Base-by-base conservation (phyloP, 2,797 vertebrate genomes). In the Sebastes taczanowskii region DNA sequence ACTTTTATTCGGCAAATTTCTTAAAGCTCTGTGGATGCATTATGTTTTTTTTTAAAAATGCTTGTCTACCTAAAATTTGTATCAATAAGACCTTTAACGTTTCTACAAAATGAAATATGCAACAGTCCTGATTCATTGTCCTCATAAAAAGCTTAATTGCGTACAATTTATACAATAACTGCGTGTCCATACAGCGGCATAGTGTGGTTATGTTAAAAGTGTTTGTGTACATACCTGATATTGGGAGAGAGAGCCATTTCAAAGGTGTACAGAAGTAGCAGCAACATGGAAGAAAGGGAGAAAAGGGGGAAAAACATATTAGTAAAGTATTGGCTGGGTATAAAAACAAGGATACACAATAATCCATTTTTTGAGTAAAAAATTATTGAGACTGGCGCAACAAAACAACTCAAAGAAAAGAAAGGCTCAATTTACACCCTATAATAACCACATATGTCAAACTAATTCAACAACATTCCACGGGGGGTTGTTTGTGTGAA, bases 181-280 rank as follows among this genome's bases (percentile, higher is more conserved):
- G 38, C 2, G 14, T 32, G 35, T 62, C 3, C 42, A 66, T 5
- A 18, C n/a, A 67, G 53, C 2, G 2, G 8, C 6, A 23, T 11
- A 32, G 20, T 55, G 46, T 27, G 5, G 13, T 60, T 23, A 38
- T 68, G 7, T 10, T 34, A 18, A 53, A 70, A 27, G n/a, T 11
- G 4, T 87, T 82, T 68, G 3, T 88, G 86, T 74, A 89, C 87
- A 86, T 94, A 95, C 94, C 92, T 95, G 88, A 73, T 83, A 20
- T 82, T 46, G 46, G 38, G 6, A 80, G 30, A 61, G 38, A 42
- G 0, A 74, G 23, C 10, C 66, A 74, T 87, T 83, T 80, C 65
- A 74, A 74, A 32, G 74, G 46, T 23, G 16, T 0, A 18, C 6
- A 2, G 20, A 27, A 42, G 61, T 1, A 11, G 58, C 46, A 32